Evolutionary conservation across 2,797 vertebrate species (phyloP).

Genomic region (Bovichtus variegatus): DNA sequence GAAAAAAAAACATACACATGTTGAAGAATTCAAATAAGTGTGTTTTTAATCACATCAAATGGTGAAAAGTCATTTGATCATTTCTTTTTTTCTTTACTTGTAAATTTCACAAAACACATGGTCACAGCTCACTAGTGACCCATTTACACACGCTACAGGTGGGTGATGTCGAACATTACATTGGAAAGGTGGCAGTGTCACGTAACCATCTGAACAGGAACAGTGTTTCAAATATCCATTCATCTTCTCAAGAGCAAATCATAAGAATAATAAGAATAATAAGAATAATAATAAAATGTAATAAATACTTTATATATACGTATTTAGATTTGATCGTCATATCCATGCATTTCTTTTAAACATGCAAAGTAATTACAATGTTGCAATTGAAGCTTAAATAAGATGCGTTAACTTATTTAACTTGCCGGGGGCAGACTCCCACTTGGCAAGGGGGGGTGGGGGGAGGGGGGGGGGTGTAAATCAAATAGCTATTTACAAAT

Average conservation of each 20-base stretch:
- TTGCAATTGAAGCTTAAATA: slow-evolving; percentile 67
- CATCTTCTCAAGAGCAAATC: slow-evolving; percentile 76
- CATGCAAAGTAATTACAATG: slow-evolving; percentile 88
- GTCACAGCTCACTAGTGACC: slow-evolving; percentile 56
- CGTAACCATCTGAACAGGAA: slow-evolving; percentile 85
- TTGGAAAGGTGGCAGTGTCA: slow-evolving; percentile 80
- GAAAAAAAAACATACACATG: not conserved
- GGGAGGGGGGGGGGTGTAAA: slow-evolving; percentile 22
- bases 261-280: slow-evolving; percentile 85
- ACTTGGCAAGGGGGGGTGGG: slow-evolving; percentile 27
- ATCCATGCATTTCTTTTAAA: slow-evolving; percentile 81
- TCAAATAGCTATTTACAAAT: slow-evolving; percentile 84
- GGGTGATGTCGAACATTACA: slow-evolving; percentile 63
- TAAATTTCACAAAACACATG: slow-evolving; percentile 74
- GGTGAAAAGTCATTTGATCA: slow-evolving; percentile 71
- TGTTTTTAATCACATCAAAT: slow-evolving; percentile 53
- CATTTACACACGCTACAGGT: slow-evolving; percentile 54
- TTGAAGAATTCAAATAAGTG: slow-evolving; percentile 11
- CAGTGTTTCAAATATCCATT: slow-evolving; percentile 67
- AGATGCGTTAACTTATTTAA: slow-evolving; percentile 62
- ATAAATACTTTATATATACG: slow-evolving; percentile 67
- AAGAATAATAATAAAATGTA: slow-evolving; percentile 80
- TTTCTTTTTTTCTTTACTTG: slow-evolving; percentile 66
- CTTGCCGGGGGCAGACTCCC: slow-evolving; percentile 66
- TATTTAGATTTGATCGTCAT: slow-evolving; percentile 60